These are phyloP conservation scores for Fragum whitleyi DNA, from an alignment of 2,888 invertebrate genomes.

Conservation along the genomic window DNA sequence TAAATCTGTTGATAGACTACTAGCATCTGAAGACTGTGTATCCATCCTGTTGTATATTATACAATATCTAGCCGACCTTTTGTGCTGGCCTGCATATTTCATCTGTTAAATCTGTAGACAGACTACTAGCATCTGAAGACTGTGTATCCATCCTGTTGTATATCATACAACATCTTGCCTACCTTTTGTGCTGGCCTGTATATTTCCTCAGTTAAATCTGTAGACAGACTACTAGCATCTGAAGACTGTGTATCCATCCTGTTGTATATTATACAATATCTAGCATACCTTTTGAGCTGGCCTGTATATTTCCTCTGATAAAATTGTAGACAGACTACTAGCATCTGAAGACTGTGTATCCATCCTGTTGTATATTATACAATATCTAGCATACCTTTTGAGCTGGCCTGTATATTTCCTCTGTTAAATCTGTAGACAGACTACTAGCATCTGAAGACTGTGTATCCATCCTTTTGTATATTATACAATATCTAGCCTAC, in stretches of 20 bases:
- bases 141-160: slow-evolving; percentile 29
- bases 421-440: slow-evolving; percentile 18
- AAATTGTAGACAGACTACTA: too few species aligned
- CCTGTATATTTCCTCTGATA: too few species aligned
- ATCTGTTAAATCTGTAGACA: slow-evolving; percentile 33
- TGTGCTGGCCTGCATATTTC: slow-evolving; percentile 22
- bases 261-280: not conserved
- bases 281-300: not conserved
- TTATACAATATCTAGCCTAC: not conserved
- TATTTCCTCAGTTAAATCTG: slow-evolving; percentile 28
- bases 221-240: slow-evolving; percentile 36
- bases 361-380: too few species aligned
- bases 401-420: slow-evolving; percentile 22
- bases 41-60: slow-evolving; percentile 17
- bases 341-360: too few species aligned
- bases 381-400: slow-evolving; percentile 18
- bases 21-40: slow-evolving; percentile 30
- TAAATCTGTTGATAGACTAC: slow-evolving; percentile 35
- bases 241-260: slow-evolving; percentile 34
- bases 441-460: slow-evolving; percentile 37
- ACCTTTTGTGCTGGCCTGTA: slow-evolving; percentile 32
- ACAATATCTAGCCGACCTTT: slow-evolving; percentile 10
- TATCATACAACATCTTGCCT: not conserved
- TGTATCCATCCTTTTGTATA: slow-evolving; percentile 20
- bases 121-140: slow-evolving; percentile 35